Conservation (phyloP, 2,113 vertebrate genomes). For the Suncus etruscus region DNA sequence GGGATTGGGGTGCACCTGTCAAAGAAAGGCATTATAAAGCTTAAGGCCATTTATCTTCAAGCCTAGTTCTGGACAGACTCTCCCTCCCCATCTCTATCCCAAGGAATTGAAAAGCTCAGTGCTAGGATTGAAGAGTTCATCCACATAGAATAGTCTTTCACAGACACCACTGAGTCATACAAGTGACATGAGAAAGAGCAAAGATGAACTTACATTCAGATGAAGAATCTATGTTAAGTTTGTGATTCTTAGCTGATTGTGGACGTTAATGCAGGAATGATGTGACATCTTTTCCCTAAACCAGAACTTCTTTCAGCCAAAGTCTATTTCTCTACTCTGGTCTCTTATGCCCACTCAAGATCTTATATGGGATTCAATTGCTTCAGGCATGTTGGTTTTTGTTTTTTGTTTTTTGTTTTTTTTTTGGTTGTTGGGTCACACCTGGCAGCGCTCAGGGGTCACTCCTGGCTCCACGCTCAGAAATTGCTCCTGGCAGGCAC, state of each 20-base stretch:
- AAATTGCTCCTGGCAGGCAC: too few species aligned
- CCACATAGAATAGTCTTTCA: neutral
- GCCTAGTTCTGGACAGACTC: slow-evolving; percentile 13
- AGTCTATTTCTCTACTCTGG: neutral
- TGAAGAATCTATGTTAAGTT: slow-evolving; percentile 25
- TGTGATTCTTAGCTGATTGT: neutral
- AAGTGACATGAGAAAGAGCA: slow-evolving; percentile 14
- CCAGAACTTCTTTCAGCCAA: slow-evolving; percentile 16
- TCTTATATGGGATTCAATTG: neutral
- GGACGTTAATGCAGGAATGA: neutral
- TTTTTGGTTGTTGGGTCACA: too few species aligned
- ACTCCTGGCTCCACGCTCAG: too few species aligned
- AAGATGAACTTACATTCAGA: neutral
- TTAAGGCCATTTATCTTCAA: slow-evolving; percentile 49
- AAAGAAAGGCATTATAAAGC: slow-evolving; percentile 53
- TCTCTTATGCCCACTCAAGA: neutral
- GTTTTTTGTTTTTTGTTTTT: too few species aligned
- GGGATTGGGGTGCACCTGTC: slow-evolving; percentile 96
- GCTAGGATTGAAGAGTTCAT: slow-evolving; percentile 1
- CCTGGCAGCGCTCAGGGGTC: too few species aligned
- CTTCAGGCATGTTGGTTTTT: neutral
- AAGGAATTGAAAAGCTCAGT: slow-evolving; percentile 46
- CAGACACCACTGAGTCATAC: neutral
- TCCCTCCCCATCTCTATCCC: neutral
- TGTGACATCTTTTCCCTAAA: slow-evolving; percentile 24